phyloP scores from a whole-genome alignment of 2,888 invertebrate species.

The Coelopa pilipes region DNA sequence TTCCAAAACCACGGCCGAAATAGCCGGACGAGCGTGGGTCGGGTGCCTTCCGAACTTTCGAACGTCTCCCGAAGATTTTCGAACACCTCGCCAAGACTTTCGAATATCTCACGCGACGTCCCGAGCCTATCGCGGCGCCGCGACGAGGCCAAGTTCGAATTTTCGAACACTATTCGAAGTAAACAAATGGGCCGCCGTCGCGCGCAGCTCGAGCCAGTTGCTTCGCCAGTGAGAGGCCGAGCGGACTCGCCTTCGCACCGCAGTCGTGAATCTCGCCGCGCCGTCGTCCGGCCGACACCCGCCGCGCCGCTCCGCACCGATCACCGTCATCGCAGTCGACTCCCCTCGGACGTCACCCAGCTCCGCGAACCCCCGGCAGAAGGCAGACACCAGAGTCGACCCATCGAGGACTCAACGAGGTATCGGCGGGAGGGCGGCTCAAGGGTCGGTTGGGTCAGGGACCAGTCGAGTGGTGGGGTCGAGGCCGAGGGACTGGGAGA shows the following conservation, averaged over 20 bases:
- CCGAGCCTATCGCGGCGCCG: too few species aligned
- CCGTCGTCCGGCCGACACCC: constrained; percentile 4
- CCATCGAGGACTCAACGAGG: too few species aligned
- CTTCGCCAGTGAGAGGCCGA: constrained; percentile 26
- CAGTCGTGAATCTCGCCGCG: constrained; percentile 29
- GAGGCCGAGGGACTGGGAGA: too few species aligned
- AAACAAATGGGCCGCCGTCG: constrained; percentile 19
- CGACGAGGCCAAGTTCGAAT: neutral
- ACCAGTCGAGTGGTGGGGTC: too few species aligned
- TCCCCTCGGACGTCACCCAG: too few species aligned
- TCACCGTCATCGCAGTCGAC: too few species aligned
- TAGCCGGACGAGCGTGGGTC: neutral
- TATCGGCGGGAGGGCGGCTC: too few species aligned
- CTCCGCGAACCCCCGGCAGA: too few species aligned
- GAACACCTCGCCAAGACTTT: neutral
- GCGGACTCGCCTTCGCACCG: constrained; percentile 15
- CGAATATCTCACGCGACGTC: too few species aligned
- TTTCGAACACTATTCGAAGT: constrained; percentile 26
- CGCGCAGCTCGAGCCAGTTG: constrained; percentile 19
- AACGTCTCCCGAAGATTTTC: neutral
- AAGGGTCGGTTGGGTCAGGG: too few species aligned
- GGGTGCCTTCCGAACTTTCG: constrained; percentile 8
- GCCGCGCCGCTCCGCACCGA: neutral
- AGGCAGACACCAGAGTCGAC: too few species aligned
- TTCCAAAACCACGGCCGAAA: constrained; percentile 26